Conservation (phyloP, 2,113 vertebrate species). For the Ptychochromis oligacanthus region DNA sequence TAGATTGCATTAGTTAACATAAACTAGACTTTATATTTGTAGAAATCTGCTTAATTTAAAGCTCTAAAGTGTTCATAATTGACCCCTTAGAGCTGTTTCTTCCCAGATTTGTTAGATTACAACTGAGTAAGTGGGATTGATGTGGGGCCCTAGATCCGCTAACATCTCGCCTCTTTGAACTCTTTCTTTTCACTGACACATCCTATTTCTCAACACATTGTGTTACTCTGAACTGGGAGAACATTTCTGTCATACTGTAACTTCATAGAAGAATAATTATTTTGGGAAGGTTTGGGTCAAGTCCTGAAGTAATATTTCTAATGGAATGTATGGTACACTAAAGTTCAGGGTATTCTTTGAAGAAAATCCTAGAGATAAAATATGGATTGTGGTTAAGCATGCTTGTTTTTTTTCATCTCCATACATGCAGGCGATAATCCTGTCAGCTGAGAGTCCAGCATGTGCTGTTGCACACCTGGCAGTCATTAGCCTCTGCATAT, state of each 20-base stretch:
- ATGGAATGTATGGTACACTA: neutral
- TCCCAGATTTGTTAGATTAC: neutral
- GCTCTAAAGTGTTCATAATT: neutral
- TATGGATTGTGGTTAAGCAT: neutral
- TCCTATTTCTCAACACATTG: slow-evolving; percentile 47
- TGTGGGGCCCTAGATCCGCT: slow-evolving; percentile 5
- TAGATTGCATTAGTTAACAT: neutral
- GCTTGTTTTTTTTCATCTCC: slow-evolving; percentile 37
- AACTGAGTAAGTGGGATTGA: neutral
- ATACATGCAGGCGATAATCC: slow-evolving; percentile 3
- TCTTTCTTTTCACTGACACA: slow-evolving; percentile 45
- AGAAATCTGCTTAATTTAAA: neutral
- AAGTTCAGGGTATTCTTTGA: slow-evolving; percentile 28
- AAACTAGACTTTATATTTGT: neutral
- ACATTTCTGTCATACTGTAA: slow-evolving; percentile 47
- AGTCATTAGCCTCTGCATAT: slow-evolving; percentile 58
- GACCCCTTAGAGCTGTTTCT: neutral
- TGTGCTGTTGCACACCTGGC: slow-evolving; percentile 55
- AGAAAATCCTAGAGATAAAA: neutral
- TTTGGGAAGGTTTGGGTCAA: slow-evolving; percentile 9
- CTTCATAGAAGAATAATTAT: slow-evolving; percentile 1
- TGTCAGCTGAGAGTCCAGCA: neutral
- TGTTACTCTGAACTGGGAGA: slow-evolving; percentile 17
- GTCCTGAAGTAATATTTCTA: slow-evolving; percentile 6
- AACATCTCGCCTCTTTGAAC: slow-evolving; percentile 25